Conservation (phyloP, 2,797 vertebrate genomes). For the Bradypodion ventrale region DNA sequence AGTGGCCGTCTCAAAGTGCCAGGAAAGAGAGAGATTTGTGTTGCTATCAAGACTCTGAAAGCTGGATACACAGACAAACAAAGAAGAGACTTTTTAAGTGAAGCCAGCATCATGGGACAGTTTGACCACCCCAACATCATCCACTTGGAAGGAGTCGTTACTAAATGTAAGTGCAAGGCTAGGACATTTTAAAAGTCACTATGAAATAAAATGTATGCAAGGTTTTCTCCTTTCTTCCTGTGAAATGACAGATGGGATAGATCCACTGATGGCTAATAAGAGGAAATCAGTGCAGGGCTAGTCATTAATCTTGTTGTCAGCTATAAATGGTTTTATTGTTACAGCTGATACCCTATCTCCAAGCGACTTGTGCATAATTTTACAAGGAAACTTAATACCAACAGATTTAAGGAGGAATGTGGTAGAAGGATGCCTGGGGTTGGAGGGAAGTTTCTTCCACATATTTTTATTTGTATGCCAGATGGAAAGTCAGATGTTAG, state of each 20-base stretch:
- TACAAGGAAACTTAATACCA: constrained; percentile 71
- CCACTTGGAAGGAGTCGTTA: constrained; percentile 96
- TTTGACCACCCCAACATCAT: constrained; percentile 99
- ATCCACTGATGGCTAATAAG: constrained; percentile 84
- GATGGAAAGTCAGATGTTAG: constrained; percentile 61
- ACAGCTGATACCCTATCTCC: constrained; percentile 83
- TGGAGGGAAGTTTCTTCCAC: neutral
- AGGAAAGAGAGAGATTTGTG: constrained; percentile 95
- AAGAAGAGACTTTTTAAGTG: constrained; percentile 94
- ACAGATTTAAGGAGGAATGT: constrained; percentile 35
- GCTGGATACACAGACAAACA: constrained; percentile 97
- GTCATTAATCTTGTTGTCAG: constrained; percentile 96
- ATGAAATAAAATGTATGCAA: constrained; percentile 68
- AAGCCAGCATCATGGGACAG: constrained; percentile 98
- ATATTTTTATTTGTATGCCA: constrained; percentile 60
- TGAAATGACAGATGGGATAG: constrained; percentile 81
- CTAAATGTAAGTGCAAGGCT: constrained; percentile 91
- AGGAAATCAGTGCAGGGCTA: constrained; percentile 80
- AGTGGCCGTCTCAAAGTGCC: constrained; percentile 96
- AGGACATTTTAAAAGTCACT: constrained; percentile 59
- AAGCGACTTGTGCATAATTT: constrained; percentile 80
- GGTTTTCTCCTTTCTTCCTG: constrained; percentile 50
- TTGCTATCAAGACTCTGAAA: constrained; percentile 97
- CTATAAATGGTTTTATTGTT: constrained; percentile 89
- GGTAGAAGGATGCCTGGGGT: neutral